Percentiles rank a stretch among this genome's conserved stretches.
Conservation (phyloP, 2,888 invertebrate species). For the Hedya salicella region DNA sequence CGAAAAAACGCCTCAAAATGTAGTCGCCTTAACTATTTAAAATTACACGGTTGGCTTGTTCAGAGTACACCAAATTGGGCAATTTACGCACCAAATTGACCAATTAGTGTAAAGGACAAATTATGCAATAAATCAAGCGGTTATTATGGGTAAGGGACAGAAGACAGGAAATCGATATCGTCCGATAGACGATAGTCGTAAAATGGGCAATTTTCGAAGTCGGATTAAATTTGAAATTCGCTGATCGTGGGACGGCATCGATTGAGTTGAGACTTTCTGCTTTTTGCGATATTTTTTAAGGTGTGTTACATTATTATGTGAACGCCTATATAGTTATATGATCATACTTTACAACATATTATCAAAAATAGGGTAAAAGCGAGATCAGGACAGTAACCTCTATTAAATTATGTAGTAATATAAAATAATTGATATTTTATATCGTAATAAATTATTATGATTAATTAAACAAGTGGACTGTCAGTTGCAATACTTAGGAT, state of each 20-base stretch:
- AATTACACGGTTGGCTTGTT: constrained; percentile 64
- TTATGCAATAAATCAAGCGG: constrained; percentile 66
- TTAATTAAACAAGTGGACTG: too few species aligned
- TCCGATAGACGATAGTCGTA: constrained; percentile 33
- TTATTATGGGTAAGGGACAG: constrained; percentile 60
- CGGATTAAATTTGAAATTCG: constrained; percentile 26
- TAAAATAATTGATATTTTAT: too few species aligned
- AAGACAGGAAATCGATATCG: constrained; percentile 52
- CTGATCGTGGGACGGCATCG: constrained; percentile 11
- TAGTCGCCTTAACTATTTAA: constrained; percentile 61
- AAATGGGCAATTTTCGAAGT: constrained; percentile 34
- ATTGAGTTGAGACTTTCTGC: too few species aligned
- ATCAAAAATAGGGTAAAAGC: too few species aligned
- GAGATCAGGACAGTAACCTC: too few species aligned
- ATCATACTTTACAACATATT: too few species aligned
- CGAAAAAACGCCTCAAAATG: constrained; percentile 23
- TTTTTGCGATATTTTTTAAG: not conserved
- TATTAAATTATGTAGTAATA: too few species aligned
- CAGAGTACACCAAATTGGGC: constrained; percentile 59
- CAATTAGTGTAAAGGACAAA: constrained; percentile 72
- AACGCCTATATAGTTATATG: too few species aligned
- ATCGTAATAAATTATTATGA: too few species aligned
- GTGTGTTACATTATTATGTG: too few species aligned
- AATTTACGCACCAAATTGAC: constrained; percentile 68
- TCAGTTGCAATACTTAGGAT: too few species aligned